phyloP scores from a whole-genome alignment of 2,888 invertebrate species.

The Nomada goodeniana region DNA sequence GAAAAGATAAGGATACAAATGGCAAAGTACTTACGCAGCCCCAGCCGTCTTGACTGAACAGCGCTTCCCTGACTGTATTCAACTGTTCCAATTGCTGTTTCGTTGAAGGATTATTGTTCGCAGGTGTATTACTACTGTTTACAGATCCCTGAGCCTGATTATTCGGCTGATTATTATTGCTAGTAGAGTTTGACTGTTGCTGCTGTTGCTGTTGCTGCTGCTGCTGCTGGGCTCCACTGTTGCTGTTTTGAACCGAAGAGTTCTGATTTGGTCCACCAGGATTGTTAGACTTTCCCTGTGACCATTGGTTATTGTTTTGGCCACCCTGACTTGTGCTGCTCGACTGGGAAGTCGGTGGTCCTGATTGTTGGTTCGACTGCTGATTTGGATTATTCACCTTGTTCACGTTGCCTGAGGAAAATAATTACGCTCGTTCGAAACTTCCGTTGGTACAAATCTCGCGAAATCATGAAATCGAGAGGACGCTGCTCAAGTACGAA shows the following conservation, averaged over 20 bases:
- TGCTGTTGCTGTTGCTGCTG: conserved; percentile 73
- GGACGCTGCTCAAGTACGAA: not conserved
- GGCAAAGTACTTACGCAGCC: conserved; percentile 90
- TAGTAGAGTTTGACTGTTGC: conserved; percentile 76
- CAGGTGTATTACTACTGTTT: conserved; percentile 81
- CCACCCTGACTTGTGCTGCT: conserved; percentile 81
- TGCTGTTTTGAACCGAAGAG: conserved; percentile 80
- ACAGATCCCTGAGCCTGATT: conserved; percentile 77
- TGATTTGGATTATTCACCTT: conserved; percentile 85
- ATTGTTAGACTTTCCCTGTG: conserved; percentile 81
- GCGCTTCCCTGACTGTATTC: conserved; percentile 95
- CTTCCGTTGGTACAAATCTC: too few species aligned
- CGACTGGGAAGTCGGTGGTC: conserved; percentile 85
- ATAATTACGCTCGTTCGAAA: too few species aligned
- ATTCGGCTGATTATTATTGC: conserved; percentile 80
- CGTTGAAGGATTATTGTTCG: conserved; percentile 87
- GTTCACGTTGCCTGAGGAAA: conserved; percentile 77
- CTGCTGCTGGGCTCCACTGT: conserved; percentile 76
- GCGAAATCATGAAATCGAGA: too few species aligned
- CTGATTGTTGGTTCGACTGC: conserved; percentile 84
- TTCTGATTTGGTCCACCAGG: conserved; percentile 76
- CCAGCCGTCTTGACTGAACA: conserved; percentile 97
- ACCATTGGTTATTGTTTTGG: conserved; percentile 80
- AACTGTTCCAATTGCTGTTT: conserved; percentile 94
- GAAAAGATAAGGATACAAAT: not conserved